phyloP scores from a whole-genome alignment of 2,113 vertebrate genomes.

The Amblyornis subalaris region DNA sequence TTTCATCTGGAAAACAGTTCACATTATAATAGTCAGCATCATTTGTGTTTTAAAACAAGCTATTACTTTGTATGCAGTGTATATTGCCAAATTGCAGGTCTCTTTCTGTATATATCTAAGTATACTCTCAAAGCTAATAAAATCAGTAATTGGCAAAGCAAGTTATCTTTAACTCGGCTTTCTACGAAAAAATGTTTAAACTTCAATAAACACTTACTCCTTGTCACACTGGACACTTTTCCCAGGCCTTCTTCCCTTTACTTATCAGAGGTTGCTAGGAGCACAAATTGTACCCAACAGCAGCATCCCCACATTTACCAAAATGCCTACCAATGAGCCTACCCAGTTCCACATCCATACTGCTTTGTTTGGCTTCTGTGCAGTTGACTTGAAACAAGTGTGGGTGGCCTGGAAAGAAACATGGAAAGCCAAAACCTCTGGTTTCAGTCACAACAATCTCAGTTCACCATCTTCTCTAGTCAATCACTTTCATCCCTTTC shows the following conservation, averaged over 20 bases:
- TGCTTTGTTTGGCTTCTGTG: neutral
- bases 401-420: neutral
- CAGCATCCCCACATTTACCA: neutral
- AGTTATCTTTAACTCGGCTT: neutral
- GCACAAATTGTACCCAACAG: neutral
- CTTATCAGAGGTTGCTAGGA: neutral
- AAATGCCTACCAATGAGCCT: neutral
- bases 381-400: neutral
- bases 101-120: neutral
- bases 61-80: constrained; percentile 22
- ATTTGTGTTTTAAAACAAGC: constrained; percentile 71
- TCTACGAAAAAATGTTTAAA: neutral
- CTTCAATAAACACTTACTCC: neutral
- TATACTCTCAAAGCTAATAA: constrained; percentile 35
- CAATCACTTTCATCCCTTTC: neutral
- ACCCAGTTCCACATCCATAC: neutral
- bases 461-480: neutral
- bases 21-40: constrained; percentile 64
- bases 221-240: neutral
- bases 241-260: neutral
- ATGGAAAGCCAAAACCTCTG: neutral
- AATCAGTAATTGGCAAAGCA: neutral
- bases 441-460: neutral
- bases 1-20: constrained; percentile 65
- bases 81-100: constrained; percentile 57